phyloP scores from a whole-genome alignment of 35 echinoderm and acorn worm genomes.

The Heliocidaris erythrogramma region DNA sequence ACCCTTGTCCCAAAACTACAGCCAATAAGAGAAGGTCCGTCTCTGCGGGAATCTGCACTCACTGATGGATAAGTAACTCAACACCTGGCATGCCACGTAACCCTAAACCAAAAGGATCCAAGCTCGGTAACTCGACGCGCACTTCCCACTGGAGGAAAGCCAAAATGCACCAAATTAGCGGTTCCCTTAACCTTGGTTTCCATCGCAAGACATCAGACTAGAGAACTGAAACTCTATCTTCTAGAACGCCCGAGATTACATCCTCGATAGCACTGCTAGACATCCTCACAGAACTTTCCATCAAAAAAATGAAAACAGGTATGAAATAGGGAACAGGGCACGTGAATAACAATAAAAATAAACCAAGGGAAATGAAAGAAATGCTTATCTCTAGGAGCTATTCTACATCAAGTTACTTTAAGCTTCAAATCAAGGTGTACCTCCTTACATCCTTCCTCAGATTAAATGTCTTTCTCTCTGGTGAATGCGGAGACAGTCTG shows the following conservation, averaged over 20 bases:
- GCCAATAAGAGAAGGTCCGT: background rate
- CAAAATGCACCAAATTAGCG: background rate
- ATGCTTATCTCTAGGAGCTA: background rate
- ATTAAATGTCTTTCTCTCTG: background rate
- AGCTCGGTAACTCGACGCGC: background rate
- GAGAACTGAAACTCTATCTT: constrained; percentile 17
- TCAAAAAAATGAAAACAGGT: background rate
- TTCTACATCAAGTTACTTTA: background rate
- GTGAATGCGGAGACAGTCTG: background rate
- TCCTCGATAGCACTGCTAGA: background rate
- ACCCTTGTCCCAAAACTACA: background rate
- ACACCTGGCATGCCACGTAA: constrained; percentile 28
- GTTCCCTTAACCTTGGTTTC: constrained; percentile 23
- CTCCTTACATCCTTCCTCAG: background rate
- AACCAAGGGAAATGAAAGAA: background rate
- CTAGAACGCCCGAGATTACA: background rate
- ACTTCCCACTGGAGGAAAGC: constrained; percentile 24
- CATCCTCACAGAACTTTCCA: background rate
- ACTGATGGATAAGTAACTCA: constrained; percentile 17
- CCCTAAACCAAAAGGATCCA: constrained; percentile 20
- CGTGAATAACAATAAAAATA: constrained; percentile 9
- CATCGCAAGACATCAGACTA: background rate
- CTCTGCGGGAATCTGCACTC: background rate
- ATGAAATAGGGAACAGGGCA: background rate
- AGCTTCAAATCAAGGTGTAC: background rate